Evolutionary conservation across 1,140 invertebrate genomes (phyloP), one percentile per base, ranked within the genome.

Genomic region (Orius insidiosus): DNA sequence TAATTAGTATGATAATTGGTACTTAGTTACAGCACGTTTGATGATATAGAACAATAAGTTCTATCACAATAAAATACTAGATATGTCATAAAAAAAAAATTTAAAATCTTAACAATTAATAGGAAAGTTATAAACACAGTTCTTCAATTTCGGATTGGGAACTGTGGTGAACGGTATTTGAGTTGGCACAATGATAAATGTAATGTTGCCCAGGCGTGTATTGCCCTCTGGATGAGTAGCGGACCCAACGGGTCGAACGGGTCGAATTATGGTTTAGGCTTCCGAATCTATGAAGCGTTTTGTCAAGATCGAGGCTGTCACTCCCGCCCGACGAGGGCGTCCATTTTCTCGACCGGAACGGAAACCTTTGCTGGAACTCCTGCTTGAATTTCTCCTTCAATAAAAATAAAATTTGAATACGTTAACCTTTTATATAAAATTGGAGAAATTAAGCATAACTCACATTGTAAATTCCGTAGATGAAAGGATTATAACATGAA

Each of bases 391-490:
- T 79, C 60, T 78, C 75, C 75, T 79, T 57, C 19, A 68, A 37
- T 42, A 54, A 48, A 53, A 11, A 53, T 36, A 53, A n/a, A 50
- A 37, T 33, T 35, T 47, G 19, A 14, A 16, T 38, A 15, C 37
- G 13, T 10, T 33, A 15, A 45, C 18, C 43, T 35, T 39, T 10
- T 31, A 4, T n/a, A 19, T 3, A 30, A 46, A 41, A n/a, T n/a
- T n/a, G n/a, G n/a, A n/a, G n/a, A n/a, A n/a, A n/a, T n/a, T n/a
- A n/a, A n/a, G n/a, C n/a, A n/a, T 9, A n/a, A 75, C 79, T 80
- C 63, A 85, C 82, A 58, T 85, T 86, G 53, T 83, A 83, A 51
- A 86, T 79, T 9, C 80, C 81, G 56, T 86, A 86, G 50, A 86
- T 85, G 55, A 87, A 85, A 0, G 82, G 82, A 62, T 87, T 87